Percentiles rank a stretch among this genome's conserved stretches.
Conservation (phyloP, 2,888 invertebrate species). For the Microdon myrmicae region DNA sequence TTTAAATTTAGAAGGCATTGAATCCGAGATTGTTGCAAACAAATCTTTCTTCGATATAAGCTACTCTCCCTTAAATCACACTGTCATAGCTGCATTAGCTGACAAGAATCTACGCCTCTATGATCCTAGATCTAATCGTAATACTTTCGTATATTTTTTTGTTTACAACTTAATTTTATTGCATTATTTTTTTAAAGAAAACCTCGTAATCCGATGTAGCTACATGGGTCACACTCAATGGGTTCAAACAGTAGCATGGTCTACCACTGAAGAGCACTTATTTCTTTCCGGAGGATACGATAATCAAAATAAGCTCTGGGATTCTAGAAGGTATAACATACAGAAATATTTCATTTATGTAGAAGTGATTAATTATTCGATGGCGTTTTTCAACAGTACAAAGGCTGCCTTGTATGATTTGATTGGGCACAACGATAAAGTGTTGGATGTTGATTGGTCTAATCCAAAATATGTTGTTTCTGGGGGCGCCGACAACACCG, state of each 20-base stretch:
- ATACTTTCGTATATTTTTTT: not conserved
- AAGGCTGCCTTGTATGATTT: slow-evolving; percentile 92
- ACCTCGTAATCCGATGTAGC: slow-evolving; percentile 85
- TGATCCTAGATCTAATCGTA: slow-evolving; percentile 89
- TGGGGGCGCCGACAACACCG: slow-evolving; percentile 92
- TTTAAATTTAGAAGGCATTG: slow-evolving; percentile 83
- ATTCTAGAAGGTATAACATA: slow-evolving; percentile 79
- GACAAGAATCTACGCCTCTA: slow-evolving; percentile 91
- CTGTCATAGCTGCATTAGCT: slow-evolving; percentile 86
- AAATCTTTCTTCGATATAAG: slow-evolving; percentile 90
- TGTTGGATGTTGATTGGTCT: slow-evolving; percentile 94
- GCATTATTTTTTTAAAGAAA: slow-evolving; percentile 72
- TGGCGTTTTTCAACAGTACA: slow-evolving; percentile 72
- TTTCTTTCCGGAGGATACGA: slow-evolving; percentile 96
- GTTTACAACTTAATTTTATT: not conserved
- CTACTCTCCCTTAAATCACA: slow-evolving; percentile 80
- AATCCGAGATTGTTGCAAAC: slow-evolving; percentile 84
- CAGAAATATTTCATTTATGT: not conserved
- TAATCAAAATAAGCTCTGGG: slow-evolving; percentile 93
- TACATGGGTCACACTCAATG: slow-evolving; percentile 88
- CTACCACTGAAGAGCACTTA: slow-evolving; percentile 79
- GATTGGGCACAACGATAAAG: slow-evolving; percentile 92
- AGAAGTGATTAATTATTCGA: slow-evolving; percentile 1
- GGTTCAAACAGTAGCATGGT: slow-evolving; percentile 93
- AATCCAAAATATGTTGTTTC: slow-evolving; percentile 86